Evolutionary conservation across 1,140 invertebrate genomes (phyloP), one percentile per base, ranked within the genome.

Genomic region (Lysiphlebus fabarum): DNA sequence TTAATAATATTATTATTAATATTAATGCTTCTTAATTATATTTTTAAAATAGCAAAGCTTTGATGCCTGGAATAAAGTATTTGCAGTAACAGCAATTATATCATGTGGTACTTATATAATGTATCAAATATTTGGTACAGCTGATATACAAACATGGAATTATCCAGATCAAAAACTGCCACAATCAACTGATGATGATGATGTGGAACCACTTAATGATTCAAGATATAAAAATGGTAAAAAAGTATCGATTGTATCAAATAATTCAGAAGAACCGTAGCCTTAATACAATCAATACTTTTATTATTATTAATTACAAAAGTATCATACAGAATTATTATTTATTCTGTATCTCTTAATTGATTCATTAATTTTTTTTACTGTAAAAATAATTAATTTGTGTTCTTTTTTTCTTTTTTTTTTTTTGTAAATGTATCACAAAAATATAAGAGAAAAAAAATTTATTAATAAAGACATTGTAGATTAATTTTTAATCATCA

Each of bases 1-100:
- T 44, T 7, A n/a, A n/a, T 6, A n/a, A 44, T 44, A 7, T 56
- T 4, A 36, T 3, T 36, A 43, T 37, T 44, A 10, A 17, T 4
- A 26, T 0, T 26, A 26, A 4, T 26, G 0, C 1, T 26, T 26
- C 40, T 11, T 38, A 51, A 6, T 6, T 56, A 26, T 53, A 59
- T 62, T 59, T 62, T 73, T n/a, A n/a, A n/a, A 69, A 57, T 70
- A 88, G 85, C 78, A 82, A 75, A 82, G 80, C 1, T 74, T 86
- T 17, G 80, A 84, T 4, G 82, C 87, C 41, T 93, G 90, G 90
- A 81, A 86, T 54, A 83, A 73, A 33, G 87, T 91, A 3, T 92
- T 92, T 70, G 85, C 82, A 55, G 78, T 90, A 8, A 80, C 86
- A 11, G 80, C 85, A 4, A 79, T 80, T 7, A 81, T 92, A 5